Conservation (phyloP, 2,797 vertebrate species). For the Eulemur rubriventer region DNA sequence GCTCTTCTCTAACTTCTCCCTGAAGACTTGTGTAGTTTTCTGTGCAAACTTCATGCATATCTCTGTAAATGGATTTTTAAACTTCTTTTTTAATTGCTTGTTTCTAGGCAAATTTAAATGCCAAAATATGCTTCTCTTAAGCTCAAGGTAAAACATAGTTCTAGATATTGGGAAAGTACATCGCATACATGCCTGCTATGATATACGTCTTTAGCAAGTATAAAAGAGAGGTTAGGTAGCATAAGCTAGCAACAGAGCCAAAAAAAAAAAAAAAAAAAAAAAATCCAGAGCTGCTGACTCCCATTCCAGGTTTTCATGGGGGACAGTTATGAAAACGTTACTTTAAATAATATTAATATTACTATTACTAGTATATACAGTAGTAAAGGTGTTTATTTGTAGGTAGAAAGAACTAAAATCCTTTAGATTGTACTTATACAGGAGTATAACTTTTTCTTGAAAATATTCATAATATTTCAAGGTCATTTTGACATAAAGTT, state of each 20-base stretch:
- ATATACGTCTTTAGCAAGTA: neutral
- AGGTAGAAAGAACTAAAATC: neutral
- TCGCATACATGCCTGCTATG: neutral
- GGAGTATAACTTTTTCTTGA: neutral
- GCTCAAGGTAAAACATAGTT: neutral
- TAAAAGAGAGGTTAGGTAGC: neutral
- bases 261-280: neutral
- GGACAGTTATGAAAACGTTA: neutral
- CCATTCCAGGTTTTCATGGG: neutral
- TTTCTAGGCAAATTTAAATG: neutral
- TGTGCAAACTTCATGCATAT: neutral
- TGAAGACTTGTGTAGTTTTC: neutral
- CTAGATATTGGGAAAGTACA: neutral
- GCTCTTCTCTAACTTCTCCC: neutral
- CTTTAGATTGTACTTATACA: constrained; percentile 47
- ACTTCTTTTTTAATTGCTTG: neutral
- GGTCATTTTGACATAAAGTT: neutral
- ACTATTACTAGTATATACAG: neutral
- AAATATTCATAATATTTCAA: constrained; percentile 41
- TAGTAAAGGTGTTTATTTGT: neutral
- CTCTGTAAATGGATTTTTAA: neutral
- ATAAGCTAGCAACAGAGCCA: neutral
- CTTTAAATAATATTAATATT: neutral
- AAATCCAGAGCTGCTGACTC: neutral
- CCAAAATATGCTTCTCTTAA: neutral